phyloP scores from a whole-genome alignment of 1,140 invertebrate genomes.

The Dolichoris vasculosae region DNA sequence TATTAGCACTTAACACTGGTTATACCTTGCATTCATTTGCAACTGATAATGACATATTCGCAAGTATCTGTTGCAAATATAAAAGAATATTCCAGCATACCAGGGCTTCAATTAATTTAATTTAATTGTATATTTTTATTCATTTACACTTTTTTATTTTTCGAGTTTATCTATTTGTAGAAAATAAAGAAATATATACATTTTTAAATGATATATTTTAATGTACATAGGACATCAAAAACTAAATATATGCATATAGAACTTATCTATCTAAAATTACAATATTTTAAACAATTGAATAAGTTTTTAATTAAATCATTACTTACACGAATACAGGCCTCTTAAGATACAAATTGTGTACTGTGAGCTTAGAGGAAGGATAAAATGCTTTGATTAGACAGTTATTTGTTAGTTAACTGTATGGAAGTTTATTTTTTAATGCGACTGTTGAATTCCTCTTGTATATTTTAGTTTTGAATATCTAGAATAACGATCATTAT shows the following conservation, averaged over 20 bases:
- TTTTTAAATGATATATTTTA: not conserved
- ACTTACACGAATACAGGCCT: not conserved
- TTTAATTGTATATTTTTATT: not conserved
- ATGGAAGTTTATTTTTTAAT: constrained; percentile 7
- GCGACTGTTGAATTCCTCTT: not conserved
- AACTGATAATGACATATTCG: not conserved
- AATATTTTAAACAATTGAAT: not conserved
- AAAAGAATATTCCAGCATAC: not conserved
- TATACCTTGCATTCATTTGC: not conserved
- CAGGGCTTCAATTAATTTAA: not conserved
- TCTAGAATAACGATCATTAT: not conserved
- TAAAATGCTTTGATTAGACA: not conserved
- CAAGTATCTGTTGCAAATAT: not conserved
- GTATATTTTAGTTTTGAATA: not conserved
- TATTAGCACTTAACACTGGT: not conserved
- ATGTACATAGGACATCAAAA: not conserved
- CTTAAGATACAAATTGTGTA: not conserved
- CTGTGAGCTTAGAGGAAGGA: not conserved
- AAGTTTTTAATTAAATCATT: not conserved
- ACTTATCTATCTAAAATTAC: not conserved
- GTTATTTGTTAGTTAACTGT: not conserved
- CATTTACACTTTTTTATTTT: not conserved
- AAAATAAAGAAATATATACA: not conserved
- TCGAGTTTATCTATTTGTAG: not conserved
- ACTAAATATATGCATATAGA: not conserved